These are phyloP conservation scores for Pseudolycoriella hygida DNA, from an alignment of 2,888 invertebrate genomes.

Conservation along the genomic window DNA sequence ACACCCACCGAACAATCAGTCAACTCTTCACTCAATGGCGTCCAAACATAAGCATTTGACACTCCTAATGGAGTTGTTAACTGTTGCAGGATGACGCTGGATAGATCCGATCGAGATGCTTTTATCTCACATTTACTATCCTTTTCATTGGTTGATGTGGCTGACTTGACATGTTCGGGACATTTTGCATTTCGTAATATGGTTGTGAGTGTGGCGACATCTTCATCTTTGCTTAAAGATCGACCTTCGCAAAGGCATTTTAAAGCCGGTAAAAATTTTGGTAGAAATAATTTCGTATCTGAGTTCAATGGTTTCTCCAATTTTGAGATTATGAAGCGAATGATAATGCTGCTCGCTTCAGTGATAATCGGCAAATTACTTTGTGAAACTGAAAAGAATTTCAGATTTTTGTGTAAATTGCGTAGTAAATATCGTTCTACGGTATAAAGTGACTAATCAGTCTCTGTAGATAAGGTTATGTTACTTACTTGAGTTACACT, in stretches of 20 bases:
- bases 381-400: slow-evolving; percentile 38
- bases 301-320: slow-evolving; percentile 26
- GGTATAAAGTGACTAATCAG: no score
- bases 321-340: slow-evolving; percentile 40
- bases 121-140: slow-evolving; percentile 36
- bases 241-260: slow-evolving; percentile 52
- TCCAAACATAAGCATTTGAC: slow-evolving; percentile 28
- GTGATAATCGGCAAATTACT: slow-evolving; percentile 46
- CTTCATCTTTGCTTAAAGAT: slow-evolving; percentile 51
- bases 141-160: slow-evolving; percentile 30
- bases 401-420: no score
- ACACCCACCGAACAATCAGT: slow-evolving; percentile 25
- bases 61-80: slow-evolving; percentile 48
- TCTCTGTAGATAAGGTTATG: slow-evolving; percentile 11
- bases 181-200: slow-evolving; percentile 57
- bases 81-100: slow-evolving; percentile 53
- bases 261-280: slow-evolving; percentile 50
- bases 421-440: no score
- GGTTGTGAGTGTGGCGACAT: slow-evolving; percentile 57
- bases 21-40: slow-evolving; percentile 29
- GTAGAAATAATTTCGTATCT: slow-evolving; percentile 39
- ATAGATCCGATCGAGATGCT: slow-evolving; percentile 48
- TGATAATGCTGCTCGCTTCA: slow-evolving; percentile 48
- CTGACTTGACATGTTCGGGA: slow-evolving; percentile 34
- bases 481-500: slow-evolving; percentile 25